phyloP scores from a whole-genome alignment of 1,140 invertebrate genomes.

The Orchesella cincta region DNA sequence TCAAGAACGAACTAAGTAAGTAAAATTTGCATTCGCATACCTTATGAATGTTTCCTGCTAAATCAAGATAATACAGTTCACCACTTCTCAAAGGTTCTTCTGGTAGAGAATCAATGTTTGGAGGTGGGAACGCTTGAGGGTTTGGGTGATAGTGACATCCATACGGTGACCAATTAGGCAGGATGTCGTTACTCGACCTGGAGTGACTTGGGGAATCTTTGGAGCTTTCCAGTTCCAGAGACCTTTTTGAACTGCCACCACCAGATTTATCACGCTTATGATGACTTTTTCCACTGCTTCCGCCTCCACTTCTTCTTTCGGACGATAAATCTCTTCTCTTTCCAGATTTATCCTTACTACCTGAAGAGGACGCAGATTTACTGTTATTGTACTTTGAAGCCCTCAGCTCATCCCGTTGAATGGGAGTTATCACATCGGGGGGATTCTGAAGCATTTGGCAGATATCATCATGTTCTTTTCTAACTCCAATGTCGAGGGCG shows the following conservation, averaged over 20 bases:
- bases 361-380: background rate
- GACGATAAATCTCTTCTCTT: background rate
- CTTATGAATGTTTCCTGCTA: conserved; percentile 94
- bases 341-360: conserved; percentile 16
- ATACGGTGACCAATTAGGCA: conserved; percentile 76
- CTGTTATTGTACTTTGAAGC: conserved; percentile 46
- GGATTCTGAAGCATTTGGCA: conserved; percentile 72
- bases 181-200: conserved; percentile 24
- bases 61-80: conserved; percentile 90
- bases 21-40: conserved; percentile 53
- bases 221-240: conserved; percentile 36
- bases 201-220: conserved; percentile 38
- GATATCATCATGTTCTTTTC: conserved; percentile 83
- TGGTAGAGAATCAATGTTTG: conserved; percentile 79
- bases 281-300: conserved; percentile 55
- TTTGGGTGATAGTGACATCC: conserved; percentile 86
- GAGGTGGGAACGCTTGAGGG: conserved; percentile 77
- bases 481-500: conserved; percentile 80
- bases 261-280: conserved; percentile 56
- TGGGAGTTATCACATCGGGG: conserved; percentile 57
- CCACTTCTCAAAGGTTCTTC: conserved; percentile 81
- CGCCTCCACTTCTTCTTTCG: conserved; percentile 45
- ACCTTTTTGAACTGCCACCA: conserved; percentile 57
- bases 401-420: conserved; percentile 45
- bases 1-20: conserved; percentile 28